These are phyloP conservation scores for Danio jaintianensis DNA, from an alignment of 2,797 vertebrate genomes.

Conservation along the genomic window DNA sequence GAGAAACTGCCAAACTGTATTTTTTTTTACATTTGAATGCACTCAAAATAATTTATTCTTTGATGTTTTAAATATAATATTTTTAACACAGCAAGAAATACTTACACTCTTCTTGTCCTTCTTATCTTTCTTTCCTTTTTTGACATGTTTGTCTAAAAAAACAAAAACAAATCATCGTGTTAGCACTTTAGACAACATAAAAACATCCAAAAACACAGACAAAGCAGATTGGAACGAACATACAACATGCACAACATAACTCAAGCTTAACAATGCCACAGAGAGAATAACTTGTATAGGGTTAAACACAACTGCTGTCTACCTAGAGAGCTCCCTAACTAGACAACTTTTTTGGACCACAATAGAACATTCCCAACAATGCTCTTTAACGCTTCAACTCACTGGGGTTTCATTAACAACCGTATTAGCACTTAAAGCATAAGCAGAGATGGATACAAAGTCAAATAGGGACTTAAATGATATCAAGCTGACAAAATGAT, in stretches of 20 bases:
- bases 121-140: constrained; percentile 83
- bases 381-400: not conserved
- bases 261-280: not conserved
- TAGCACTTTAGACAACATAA: not conserved
- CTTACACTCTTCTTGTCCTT: constrained; percentile 91
- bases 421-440: not conserved
- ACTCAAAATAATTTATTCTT: too few relatives aligned
- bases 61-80: too few relatives aligned
- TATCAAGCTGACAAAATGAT: not conserved
- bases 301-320: not conserved
- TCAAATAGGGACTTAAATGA: not conserved
- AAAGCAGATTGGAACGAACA: not conserved
- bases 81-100: not conserved
- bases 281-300: not conserved
- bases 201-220: not conserved
- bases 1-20: too few relatives aligned
- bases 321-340: not conserved
- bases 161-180: not conserved
- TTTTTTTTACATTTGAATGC: too few relatives aligned
- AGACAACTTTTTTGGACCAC: not conserved
- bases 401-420: not conserved
- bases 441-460: not conserved
- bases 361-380: not conserved
- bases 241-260: not conserved
- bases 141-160: constrained; percentile 75